These are phyloP conservation scores for Pachliopta kotzebuea DNA, from an alignment of 2,888 invertebrate species.

Conservation along the genomic window DNA sequence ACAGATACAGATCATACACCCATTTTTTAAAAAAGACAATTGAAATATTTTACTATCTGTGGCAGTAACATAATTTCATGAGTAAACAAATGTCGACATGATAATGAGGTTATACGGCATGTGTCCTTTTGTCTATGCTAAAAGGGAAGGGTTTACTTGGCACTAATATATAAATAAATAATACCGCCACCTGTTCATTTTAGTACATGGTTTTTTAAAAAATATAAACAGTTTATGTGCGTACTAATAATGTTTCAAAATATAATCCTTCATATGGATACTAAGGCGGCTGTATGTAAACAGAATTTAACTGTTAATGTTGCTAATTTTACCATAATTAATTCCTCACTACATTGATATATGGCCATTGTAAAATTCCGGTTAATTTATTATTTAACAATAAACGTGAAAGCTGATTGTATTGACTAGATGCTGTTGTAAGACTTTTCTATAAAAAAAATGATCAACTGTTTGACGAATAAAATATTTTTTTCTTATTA, in stretches of 20 bases:
- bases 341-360: constrained; percentile 24
- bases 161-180: neutral
- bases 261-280: neutral
- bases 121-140: neutral
- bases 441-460: constrained; percentile 6
- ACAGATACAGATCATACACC: neutral
- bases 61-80: neutral
- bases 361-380: constrained; percentile 23
- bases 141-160: neutral
- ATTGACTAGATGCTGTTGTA: constrained; percentile 29
- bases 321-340: constrained; percentile 20
- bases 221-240: neutral
- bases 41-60: neutral
- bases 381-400: constrained; percentile 11
- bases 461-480: constrained; percentile 5
- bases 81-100: neutral
- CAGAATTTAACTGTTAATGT: constrained; percentile 16
- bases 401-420: constrained; percentile 24
- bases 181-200: too few relatives aligned
- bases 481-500: constrained; percentile 10
- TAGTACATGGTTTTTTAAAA: too few relatives aligned
- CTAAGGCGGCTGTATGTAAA: neutral
- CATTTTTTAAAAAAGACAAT: neutral
- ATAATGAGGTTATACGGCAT: neutral
- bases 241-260: neutral